Base-by-base conservation (phyloP, 2,797 vertebrate genomes). In the Tamandua tetradactyla region DNA sequence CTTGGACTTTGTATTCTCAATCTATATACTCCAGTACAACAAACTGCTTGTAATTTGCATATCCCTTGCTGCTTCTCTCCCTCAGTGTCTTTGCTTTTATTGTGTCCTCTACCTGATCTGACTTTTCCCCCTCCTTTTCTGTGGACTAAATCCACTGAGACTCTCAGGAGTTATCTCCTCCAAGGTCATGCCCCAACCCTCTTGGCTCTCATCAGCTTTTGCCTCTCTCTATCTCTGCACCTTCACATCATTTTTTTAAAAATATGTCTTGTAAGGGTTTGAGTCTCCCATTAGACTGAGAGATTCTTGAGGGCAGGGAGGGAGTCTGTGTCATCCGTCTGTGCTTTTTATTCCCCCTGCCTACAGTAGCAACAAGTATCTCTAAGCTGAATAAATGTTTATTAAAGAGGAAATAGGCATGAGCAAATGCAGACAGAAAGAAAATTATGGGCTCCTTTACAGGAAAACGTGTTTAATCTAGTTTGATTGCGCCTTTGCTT, bases 261-360 rank as follows among this genome's bases (percentile, higher is more conserved):
- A 49, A 55, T 22, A 55, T 30, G n/a, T 75, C 35, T 52, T 74
- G 6, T 66, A 35, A 18, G n/a, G 57, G 32, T 84, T 93, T 84
- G 62, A 66, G 8, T 35, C 25, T 61, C 66, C n/a, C 4, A 23
- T 87, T 87, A 83, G 37, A 42, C 3, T 57, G 27, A 69, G 61
- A 82, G 40, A 14, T 75, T 93, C 87, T 55, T 80, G 81, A 95
- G 37, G 87, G 76, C 25, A 89, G 62, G 59, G 27, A 25, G 14
- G 20, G 15, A 35, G n/a, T n/a, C 9, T 79, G 42, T 40, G 78
- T 74, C 27, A 64, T 95, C 25, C 4, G 8, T 75, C 12, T 72
- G 94, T 37, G 2, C 37, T 79, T 81, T 64, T 52, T 6, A 66
- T 40, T 17, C 20, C 3, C 27, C 1, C 20, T n/a, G 8, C 47